A percentile compares a stretch with the other conserved stretches of the same genome.
phyloP scores from a whole-genome alignment of 2,797 vertebrate genomes.

The Borostomias antarcticus region DNA sequence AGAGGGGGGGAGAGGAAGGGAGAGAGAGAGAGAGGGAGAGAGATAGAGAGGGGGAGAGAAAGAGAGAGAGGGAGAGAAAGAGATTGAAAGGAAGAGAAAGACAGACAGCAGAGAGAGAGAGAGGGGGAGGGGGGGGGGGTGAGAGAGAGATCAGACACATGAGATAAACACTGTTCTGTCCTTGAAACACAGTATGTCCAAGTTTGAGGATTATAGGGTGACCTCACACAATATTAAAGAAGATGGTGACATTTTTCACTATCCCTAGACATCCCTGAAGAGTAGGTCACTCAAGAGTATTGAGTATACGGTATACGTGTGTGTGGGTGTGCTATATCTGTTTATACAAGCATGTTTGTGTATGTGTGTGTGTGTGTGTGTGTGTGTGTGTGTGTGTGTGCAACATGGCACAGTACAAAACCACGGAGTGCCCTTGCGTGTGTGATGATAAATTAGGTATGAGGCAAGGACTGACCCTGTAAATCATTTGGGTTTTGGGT shows the following conservation, averaged over 20 bases:
- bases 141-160: not conserved
- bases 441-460: conserved; percentile 1
- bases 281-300: not conserved
- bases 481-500: not conserved
- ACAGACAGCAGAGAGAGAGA: not conserved
- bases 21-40: not conserved
- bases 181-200: not conserved
- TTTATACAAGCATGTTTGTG: not conserved
- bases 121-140: not conserved
- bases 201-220: conserved; percentile 1
- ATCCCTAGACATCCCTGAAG: not conserved
- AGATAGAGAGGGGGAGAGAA: not conserved
- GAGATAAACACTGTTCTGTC: not conserved
- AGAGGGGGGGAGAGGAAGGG: not conserved
- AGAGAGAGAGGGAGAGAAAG: conserved; percentile 28
- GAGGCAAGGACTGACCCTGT: not conserved
- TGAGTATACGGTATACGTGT: not conserved
- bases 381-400: not conserved
- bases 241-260: not conserved
- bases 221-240: not conserved
- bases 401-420: not conserved
- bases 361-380: not conserved
- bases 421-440: not conserved
- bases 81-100: no score
- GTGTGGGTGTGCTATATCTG: not conserved